Conservation (phyloP, 2,888 invertebrate species). For the Miltochrista miniata region DNA sequence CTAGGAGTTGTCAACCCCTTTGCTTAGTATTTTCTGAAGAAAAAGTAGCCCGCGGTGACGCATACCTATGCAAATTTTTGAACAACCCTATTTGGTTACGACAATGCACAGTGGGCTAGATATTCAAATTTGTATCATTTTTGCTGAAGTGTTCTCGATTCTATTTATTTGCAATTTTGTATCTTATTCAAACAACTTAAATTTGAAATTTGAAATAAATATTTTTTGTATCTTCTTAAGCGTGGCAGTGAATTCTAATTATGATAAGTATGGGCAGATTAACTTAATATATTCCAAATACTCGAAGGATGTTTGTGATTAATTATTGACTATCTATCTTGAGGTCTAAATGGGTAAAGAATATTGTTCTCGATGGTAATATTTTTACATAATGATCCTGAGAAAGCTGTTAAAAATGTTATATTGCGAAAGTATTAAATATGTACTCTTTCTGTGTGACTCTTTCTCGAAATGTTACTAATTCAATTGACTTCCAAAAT, state of each 20-base stretch:
- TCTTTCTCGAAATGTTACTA: too few relatives aligned
- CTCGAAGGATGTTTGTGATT: constrained; percentile 54
- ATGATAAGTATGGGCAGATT: constrained; percentile 57
- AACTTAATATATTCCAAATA: constrained; percentile 54
- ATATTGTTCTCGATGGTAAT: constrained; percentile 43
- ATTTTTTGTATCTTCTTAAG: constrained; percentile 1
- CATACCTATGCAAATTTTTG: constrained; percentile 60
- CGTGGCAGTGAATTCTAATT: constrained; percentile 21
- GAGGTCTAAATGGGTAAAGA: constrained; percentile 40
- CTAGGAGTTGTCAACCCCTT: constrained; percentile 35
- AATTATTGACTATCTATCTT: constrained; percentile 61
- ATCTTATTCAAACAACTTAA: constrained; percentile 14
- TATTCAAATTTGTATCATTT: constrained; percentile 13
- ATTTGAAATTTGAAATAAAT: constrained; percentile 1
- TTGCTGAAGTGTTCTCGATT: constrained; percentile 13
- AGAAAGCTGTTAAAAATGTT: constrained; percentile 31
- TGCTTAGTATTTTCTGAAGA: constrained; percentile 42
- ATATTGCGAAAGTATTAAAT: background rate
- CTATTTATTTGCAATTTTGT: constrained; percentile 14
- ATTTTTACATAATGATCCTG: constrained; percentile 54
- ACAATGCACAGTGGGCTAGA: constrained; percentile 19
- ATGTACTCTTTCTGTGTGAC: background rate
- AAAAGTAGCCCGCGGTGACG: constrained; percentile 59
- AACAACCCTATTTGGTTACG: constrained; percentile 37
- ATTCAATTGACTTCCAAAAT: too few relatives aligned